Percentiles rank a stretch among this genome's conserved stretches.
phyloP scores from a whole-genome alignment of 2,797 vertebrate genomes.

The Carduelis carduelis region DNA sequence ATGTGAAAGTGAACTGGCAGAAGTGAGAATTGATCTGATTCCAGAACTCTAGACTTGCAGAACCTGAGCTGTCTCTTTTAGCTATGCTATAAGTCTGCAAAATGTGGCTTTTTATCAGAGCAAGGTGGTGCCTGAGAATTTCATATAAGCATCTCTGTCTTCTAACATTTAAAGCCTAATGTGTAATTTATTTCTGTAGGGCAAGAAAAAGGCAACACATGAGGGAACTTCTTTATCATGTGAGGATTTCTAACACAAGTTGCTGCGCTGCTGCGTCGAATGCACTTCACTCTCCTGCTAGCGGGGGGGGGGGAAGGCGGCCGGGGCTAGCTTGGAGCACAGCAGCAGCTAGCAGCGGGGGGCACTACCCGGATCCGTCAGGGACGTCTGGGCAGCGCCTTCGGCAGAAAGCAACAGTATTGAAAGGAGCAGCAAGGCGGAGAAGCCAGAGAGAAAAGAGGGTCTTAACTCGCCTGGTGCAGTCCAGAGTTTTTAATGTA shows the following conservation, averaged over 20 bases:
- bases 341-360: too few relatives aligned
- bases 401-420: too few relatives aligned
- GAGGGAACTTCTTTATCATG: background rate
- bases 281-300: too few relatives aligned
- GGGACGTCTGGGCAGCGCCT: too few relatives aligned
- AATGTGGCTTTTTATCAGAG: background rate
- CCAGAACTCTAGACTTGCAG: background rate
- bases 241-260: constrained; percentile 41
- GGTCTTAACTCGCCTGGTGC: too few relatives aligned
- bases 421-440: too few relatives aligned
- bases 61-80: background rate
- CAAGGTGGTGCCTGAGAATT: background rate
- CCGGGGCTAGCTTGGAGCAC: too few relatives aligned
- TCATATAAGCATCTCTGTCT: background rate
- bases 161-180: background rate
- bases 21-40: background rate
- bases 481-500: too few relatives aligned
- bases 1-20: background rate
- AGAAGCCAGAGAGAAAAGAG: too few relatives aligned
- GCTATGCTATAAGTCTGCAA: background rate
- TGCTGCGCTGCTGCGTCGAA: too few relatives aligned
- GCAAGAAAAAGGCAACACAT: constrained; percentile 9
- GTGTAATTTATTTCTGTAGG: constrained; percentile 19
- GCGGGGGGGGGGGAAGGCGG: too few relatives aligned
- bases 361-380: too few relatives aligned